Conservation (phyloP, 2,113 vertebrate genomes). For the Acanthisitta chloris region DNA sequence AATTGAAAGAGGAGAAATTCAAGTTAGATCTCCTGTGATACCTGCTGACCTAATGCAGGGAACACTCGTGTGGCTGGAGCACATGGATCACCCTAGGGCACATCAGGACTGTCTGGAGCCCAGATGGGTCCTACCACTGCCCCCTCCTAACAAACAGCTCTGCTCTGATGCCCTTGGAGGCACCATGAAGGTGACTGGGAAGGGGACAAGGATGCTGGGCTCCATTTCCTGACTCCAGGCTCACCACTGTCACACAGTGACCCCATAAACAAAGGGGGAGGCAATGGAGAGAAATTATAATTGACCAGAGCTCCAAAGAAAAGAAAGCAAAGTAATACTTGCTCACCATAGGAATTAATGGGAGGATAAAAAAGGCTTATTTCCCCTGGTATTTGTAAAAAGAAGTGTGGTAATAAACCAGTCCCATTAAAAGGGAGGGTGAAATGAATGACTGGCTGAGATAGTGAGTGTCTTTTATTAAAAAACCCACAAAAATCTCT, state of each 20-base stretch:
- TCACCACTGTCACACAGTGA: neutral
- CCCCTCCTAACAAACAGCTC: neutral
- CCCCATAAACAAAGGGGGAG: neutral
- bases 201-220: neutral
- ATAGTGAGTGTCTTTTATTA: neutral
- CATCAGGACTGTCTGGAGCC: neutral
- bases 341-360: neutral
- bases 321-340: neutral
- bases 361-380: neutral
- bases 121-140: neutral
- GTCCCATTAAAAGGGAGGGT: neutral
- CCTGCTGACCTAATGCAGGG: neutral
- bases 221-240: neutral
- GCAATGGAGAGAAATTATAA: neutral
- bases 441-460: neutral
- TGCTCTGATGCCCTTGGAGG: neutral
- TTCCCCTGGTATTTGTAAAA: conserved; percentile 48
- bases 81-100: neutral
- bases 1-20: too few species aligned
- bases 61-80: neutral
- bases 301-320: neutral
- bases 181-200: neutral
- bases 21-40: neutral
- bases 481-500: neutral
- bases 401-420: conserved; percentile 13